Percentiles rank a stretch among this genome's conserved stretches.
phyloP scores from a whole-genome alignment of 2,113 vertebrate genomes.

The Smithornis capensis region DNA sequence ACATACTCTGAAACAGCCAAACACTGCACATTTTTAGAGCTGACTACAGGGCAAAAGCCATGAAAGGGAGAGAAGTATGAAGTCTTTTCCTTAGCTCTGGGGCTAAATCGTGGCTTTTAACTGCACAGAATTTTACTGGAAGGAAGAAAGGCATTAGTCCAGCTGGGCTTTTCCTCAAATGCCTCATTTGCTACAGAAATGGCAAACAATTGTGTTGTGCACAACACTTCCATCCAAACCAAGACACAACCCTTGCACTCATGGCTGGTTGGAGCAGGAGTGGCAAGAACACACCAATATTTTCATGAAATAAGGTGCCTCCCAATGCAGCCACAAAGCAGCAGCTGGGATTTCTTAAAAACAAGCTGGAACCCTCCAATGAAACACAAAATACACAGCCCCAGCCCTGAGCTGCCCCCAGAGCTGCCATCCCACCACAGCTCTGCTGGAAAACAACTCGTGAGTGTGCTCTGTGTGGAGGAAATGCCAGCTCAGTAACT shows the following conservation, averaged over 20 bases:
- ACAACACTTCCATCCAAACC: neutral
- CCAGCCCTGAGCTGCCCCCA: neutral
- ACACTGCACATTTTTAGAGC: neutral
- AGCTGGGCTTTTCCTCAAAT: neutral
- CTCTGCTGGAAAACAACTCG: neutral
- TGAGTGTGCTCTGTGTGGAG: neutral
- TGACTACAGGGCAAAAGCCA: neutral
- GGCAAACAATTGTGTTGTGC: neutral
- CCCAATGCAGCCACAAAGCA: neutral
- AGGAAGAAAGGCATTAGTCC: neutral
- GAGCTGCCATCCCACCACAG: accelerated
- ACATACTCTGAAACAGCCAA: neutral
- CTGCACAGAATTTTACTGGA: too few species aligned
- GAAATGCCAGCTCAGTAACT: neutral
- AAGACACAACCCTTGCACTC: neutral
- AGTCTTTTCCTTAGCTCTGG: neutral
- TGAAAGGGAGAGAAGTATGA: neutral
- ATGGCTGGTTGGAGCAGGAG: neutral
- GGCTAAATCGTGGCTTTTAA: neutral
- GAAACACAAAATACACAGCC: neutral
- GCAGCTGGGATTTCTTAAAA: neutral
- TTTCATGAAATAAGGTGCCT: neutral
- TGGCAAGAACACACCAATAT: neutral
- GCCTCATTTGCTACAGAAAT: neutral
- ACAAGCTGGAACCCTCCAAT: neutral